Evolutionary conservation across 2,888 invertebrate species (phyloP).

Genomic region (Gari tellinella): DNA sequence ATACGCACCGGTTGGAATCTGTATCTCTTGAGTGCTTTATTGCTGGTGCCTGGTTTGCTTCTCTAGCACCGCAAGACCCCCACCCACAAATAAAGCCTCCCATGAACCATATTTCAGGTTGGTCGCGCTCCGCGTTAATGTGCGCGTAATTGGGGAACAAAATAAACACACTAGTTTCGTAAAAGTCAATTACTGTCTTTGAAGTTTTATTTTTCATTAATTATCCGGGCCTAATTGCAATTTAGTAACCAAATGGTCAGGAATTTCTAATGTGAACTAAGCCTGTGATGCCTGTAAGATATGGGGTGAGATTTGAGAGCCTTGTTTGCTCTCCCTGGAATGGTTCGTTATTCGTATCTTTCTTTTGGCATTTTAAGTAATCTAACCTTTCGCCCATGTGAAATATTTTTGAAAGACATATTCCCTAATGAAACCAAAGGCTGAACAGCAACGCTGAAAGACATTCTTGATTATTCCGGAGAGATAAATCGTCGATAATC

Average conservation of each 20-base stretch:
- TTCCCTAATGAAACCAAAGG: constrained; percentile 31
- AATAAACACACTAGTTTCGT: constrained; percentile 16
- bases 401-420: constrained; percentile 23
- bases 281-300: constrained; percentile 1
- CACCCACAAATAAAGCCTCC: constrained; percentile 4
- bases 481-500: constrained; percentile 29
- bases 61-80: too few species aligned
- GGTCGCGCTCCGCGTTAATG: constrained; percentile 8
- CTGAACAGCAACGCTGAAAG: constrained; percentile 21
- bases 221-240: constrained; percentile 11
- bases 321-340: constrained; percentile 16
- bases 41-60: neutral
- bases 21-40: constrained; percentile 19
- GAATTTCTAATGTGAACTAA: constrained; percentile 6
- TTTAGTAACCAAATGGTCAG: neutral
- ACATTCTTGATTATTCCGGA: constrained; percentile 31
- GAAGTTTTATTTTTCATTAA: constrained; percentile 15
- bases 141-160: constrained; percentile 18
- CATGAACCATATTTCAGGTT: too few species aligned
- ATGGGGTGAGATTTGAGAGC: constrained; percentile 15
- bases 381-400: constrained; percentile 36
- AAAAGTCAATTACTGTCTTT: constrained; percentile 6
- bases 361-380: constrained; percentile 40
- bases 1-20: constrained; percentile 2
- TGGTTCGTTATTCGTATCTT: constrained; percentile 28